Percentiles rank a stretch among this genome's conserved stretches.
Conservation (phyloP, 92 coral and sea anemone species). For the Micromussa lordhowensis region DNA sequence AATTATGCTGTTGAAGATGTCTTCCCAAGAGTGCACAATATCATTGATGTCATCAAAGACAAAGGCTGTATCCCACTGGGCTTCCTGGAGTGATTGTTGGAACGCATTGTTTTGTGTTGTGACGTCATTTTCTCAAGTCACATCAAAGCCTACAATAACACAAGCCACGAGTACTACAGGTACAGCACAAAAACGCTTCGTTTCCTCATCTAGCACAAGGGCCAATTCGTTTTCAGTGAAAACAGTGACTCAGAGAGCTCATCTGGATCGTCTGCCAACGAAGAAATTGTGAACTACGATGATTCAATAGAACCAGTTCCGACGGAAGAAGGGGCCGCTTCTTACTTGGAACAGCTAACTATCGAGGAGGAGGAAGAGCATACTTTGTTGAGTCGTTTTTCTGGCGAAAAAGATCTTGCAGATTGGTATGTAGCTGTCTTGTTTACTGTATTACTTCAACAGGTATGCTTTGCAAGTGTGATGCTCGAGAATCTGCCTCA, state of each 20-base stretch:
- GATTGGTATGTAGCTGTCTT: conserved; percentile 42
- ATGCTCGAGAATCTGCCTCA: not conserved
- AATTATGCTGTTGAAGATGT: conserved; percentile 45
- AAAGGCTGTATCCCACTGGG: conserved; percentile 78
- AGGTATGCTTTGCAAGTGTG: not conserved
- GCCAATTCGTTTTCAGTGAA: conserved; percentile 25
- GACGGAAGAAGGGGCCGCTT: conserved; percentile 44
- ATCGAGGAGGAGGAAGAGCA: conserved; percentile 48
- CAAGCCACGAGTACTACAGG: not conserved
- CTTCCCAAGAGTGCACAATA: conserved; percentile 70
- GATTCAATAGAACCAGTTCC: conserved; percentile 57
- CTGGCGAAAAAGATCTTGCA: conserved; percentile 36
- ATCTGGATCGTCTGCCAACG: not conserved
- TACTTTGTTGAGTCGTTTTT: conserved; percentile 49
- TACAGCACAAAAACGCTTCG: not conserved
- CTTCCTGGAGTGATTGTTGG: conserved; percentile 26
- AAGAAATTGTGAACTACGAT: conserved; percentile 22
- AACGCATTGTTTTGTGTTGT: conserved; percentile 20
- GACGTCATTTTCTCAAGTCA: conserved; percentile 49
- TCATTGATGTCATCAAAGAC: conserved; percentile 75
- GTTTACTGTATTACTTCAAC: not conserved
- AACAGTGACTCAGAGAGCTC: conserved; percentile 42
- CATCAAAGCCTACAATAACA: not conserved
- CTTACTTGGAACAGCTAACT: conserved; percentile 29
- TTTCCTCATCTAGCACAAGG: not conserved